Evolutionary conservation across 2,797 vertebrate species (phyloP), one percentile per base, ranked within the genome.

Genomic region (Cichlasoma orientale): DNA sequence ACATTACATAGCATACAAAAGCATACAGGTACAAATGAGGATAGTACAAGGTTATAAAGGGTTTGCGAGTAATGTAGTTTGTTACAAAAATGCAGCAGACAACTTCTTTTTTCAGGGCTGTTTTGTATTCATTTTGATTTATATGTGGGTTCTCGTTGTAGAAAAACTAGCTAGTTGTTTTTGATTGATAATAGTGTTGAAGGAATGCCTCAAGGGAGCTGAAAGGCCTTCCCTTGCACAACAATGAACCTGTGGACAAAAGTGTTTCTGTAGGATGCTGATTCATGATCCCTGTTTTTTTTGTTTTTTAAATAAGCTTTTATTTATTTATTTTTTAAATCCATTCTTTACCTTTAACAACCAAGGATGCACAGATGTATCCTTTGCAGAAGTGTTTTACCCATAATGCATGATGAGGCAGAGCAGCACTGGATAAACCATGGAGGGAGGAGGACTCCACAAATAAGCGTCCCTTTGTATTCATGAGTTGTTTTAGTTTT

Each of bases 131-230:
- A 41, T 14, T 76, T 27, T 18, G 19, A 36, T 72, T 50, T 70
- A 7, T 70, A 4, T 41, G 3, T 58, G 11, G 21, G 9, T 2
- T 63, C 69, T 29, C 31, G 29, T 19, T 56, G 29, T 31, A 21
- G 13, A 56, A 18, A 55, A 23, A n/a, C 23, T 12, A 47, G 61
- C 4, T 44, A 72, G 61, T 71, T 72, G 56, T 31, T 56, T 58
- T 52, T 68, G 73, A 74, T 74, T 73, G 55, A 75, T 57, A 71
- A 36, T 6, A 23, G 31, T 38, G 16, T 66, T 79, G 56, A 36
- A 66, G 44, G 3, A 12, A 36, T 16, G 56, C 68, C 56, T 53
- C 29, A 4, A 11, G 56, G 56, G n/a, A 74, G 38, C 59, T 66
- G 3, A 73, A 78, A 70, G 47, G 10, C 12, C 25, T 55, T 33